Percentiles rank a stretch among this genome's conserved stretches.
Conservation (phyloP, 2,113 vertebrate genomes). For the Megaceryle maxima region DNA sequence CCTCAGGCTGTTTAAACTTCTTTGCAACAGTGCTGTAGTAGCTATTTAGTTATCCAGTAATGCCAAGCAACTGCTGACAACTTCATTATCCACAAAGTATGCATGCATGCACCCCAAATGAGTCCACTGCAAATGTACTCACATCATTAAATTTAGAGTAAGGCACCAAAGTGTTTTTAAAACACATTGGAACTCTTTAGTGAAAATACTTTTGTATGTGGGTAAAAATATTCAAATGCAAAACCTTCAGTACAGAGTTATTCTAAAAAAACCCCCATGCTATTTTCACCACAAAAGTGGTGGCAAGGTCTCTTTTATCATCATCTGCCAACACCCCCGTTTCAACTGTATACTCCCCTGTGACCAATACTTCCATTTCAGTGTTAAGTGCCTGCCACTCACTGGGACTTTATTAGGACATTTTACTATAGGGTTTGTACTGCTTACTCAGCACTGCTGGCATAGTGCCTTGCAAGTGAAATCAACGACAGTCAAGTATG, state of each 20-base stretch:
- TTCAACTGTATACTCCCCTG: neutral
- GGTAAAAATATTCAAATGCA: neutral
- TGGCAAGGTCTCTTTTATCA: neutral
- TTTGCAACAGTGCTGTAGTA: conserved; percentile 9
- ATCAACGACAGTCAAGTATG: neutral
- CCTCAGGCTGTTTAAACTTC: conserved; percentile 51
- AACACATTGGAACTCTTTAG: neutral
- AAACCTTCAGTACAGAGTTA: neutral
- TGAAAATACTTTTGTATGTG: neutral
- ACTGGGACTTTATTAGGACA: neutral
- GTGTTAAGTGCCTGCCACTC: neutral
- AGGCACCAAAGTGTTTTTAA: conserved; percentile 29
- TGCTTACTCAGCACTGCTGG: neutral
- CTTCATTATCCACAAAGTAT: conserved; percentile 54
- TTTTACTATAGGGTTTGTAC: neutral
- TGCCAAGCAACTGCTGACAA: conserved; percentile 17
- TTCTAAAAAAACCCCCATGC: neutral
- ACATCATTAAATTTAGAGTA: conserved; percentile 46
- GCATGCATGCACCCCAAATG: conserved; percentile 38
- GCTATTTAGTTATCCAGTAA: conserved; percentile 62
- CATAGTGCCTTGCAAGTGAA: neutral
- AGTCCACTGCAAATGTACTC: neutral
- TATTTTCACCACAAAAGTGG: neutral
- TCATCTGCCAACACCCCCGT: neutral
- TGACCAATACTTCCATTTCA: neutral